phyloP scores from a whole-genome alignment of 2,113 vertebrate species.

The Sebastes schlegelii region DNA sequence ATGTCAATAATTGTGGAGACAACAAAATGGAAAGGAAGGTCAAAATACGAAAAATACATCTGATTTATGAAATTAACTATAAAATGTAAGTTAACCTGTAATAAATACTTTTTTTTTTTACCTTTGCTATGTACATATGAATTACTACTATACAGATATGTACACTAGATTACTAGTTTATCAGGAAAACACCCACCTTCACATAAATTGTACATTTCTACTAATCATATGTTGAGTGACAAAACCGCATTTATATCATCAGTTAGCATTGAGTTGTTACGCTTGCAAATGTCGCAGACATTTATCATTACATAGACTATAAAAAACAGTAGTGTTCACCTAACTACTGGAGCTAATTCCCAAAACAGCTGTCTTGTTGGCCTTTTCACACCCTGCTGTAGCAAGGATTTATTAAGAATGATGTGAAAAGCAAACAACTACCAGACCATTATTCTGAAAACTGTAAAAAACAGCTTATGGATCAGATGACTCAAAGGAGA shows the following conservation, averaged over 20 bases:
- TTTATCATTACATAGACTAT: background rate
- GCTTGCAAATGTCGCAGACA: background rate
- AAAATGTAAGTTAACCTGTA: conserved; percentile 32
- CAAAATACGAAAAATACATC: conserved; percentile 47
- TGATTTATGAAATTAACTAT: conserved; percentile 38
- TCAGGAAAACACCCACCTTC: background rate
- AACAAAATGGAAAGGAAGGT: conserved; percentile 30
- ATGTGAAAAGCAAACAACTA: background rate
- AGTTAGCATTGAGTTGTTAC: background rate
- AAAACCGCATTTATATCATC: background rate
- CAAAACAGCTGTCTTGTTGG: background rate
- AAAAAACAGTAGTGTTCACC: background rate
- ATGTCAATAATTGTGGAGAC: conserved; percentile 11
- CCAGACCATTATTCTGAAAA: background rate
- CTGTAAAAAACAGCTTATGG: background rate
- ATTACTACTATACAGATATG: conserved; percentile 40
- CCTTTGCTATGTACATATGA: conserved; percentile 48
- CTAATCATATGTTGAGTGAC: background rate
- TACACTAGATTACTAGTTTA: conserved; percentile 17
- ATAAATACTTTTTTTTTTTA: conserved; percentile 39
- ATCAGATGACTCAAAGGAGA: conserved; percentile 1
- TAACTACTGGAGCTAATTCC: background rate
- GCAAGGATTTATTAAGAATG: no score
- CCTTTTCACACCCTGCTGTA: background rate
- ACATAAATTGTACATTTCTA: background rate